Conservation (phyloP, 2,797 vertebrate genomes). For the Scyliorhinus canicula region DNA sequence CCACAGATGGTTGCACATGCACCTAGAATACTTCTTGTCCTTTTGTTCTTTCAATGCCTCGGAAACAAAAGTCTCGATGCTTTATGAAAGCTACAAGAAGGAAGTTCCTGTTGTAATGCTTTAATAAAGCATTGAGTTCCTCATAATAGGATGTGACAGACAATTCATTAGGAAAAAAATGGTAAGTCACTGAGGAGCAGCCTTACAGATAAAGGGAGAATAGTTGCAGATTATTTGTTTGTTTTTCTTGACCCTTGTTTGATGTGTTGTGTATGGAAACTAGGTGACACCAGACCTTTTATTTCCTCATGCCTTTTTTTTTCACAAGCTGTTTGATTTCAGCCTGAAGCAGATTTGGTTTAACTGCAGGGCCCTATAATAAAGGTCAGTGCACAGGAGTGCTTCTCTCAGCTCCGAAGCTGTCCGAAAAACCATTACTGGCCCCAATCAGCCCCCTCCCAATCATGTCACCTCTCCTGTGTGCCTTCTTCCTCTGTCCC, state of each 20-base stretch:
- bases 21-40: background rate
- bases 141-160: background rate
- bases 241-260: background rate
- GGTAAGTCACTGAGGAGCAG: background rate
- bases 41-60: background rate
- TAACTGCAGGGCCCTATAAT: background rate
- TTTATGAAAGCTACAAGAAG: background rate
- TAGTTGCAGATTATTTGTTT: background rate
- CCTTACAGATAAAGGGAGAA: background rate
- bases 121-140: background rate
- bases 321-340: background rate
- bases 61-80: background rate
- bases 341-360: background rate
- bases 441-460: background rate
- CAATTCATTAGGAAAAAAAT: constrained; percentile 14
- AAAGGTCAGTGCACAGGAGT: background rate
- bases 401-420: background rate
- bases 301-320: background rate
- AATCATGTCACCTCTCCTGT: background rate
- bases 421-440: background rate
- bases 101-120: background rate
- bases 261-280: background rate
- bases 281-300: background rate
- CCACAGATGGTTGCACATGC: background rate
- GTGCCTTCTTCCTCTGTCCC: background rate